phyloP scores from a whole-genome alignment of 2,797 vertebrate genomes.

The Podarcis lilfordi region DNA sequence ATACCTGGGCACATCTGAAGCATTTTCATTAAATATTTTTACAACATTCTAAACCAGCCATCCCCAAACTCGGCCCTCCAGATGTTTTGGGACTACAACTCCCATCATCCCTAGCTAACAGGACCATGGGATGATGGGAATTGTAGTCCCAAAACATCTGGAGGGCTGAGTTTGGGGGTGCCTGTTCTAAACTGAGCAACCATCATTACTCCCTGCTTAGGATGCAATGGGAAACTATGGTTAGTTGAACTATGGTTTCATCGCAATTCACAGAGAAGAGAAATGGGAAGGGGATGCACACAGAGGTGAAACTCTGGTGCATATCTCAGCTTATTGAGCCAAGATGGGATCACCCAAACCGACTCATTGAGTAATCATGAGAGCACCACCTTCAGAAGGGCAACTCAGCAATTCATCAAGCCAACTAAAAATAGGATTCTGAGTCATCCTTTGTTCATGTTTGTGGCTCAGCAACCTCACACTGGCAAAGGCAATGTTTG shows the following conservation, averaged over 20 bases:
- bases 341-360: not conserved
- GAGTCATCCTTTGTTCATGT: constrained; percentile 6
- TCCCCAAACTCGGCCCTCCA: too few species aligned
- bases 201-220: not conserved
- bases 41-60: not conserved
- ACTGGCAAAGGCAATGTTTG: not conserved
- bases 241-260: not conserved
- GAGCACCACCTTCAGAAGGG: not conserved
- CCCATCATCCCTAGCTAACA: too few species aligned
- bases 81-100: too few species aligned
- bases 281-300: not conserved
- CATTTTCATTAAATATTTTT: not conserved
- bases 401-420: not conserved
- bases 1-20: not conserved
- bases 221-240: not conserved
- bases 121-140: too few species aligned
- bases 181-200: not conserved
- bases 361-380: not conserved
- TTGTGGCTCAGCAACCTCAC: not conserved
- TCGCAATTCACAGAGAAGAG: not conserved
- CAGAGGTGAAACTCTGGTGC: not conserved
- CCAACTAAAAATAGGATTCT: constrained; percentile 2
- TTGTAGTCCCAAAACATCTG: too few species aligned
- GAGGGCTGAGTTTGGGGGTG: too few species aligned
- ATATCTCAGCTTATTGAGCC: not conserved